phyloP scores from a whole-genome alignment of 1,140 invertebrate genomes.

The Drosophila seguyi region DNA sequence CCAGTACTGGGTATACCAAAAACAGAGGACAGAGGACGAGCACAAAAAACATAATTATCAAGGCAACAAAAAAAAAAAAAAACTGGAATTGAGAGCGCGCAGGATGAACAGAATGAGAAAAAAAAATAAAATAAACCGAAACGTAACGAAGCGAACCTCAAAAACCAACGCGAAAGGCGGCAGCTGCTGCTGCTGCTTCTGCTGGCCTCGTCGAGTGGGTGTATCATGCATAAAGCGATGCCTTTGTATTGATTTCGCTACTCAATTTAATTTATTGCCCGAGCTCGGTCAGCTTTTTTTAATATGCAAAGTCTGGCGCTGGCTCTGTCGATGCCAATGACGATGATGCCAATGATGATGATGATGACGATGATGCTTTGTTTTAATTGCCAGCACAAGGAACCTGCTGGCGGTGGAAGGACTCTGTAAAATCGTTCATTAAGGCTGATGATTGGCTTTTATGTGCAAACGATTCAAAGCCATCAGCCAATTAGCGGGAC shows the following conservation, averaged over 20 bases:
- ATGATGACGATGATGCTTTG: slow-evolving; percentile 33
- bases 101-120: slow-evolving; percentile 33
- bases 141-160: slow-evolving; percentile 45
- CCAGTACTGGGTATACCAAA: neutral
- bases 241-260: slow-evolving; percentile 47
- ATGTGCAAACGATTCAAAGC: slow-evolving; percentile 45
- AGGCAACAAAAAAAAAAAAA: slow-evolving; percentile 11
- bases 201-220: slow-evolving; percentile 18
- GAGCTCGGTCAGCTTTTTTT: slow-evolving; percentile 47
- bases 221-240: slow-evolving; percentile 48
- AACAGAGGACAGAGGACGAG: slow-evolving; percentile 1
- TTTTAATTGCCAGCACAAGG: slow-evolving; percentile 50
- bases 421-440: slow-evolving; percentile 45
- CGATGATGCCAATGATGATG: slow-evolving; percentile 18
- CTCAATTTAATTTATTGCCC: slow-evolving; percentile 57
- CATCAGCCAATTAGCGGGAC: slow-evolving; percentile 40
- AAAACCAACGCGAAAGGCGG: slow-evolving; percentile 42
- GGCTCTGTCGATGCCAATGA: slow-evolving; percentile 15
- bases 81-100: slow-evolving; percentile 30
- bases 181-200: slow-evolving; percentile 35
- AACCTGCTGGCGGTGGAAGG: slow-evolving; percentile 20
- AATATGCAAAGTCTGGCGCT: slow-evolving; percentile 51
- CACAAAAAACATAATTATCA: slow-evolving; percentile 51
- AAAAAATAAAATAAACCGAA: slow-evolving; percentile 20
- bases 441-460: slow-evolving; percentile 50